A percentile compares a stretch with the other conserved stretches of the same genome.
Evolutionary conservation across 1,140 invertebrate genomes (phyloP).

Genomic region (Monochamus saltuarius): DNA sequence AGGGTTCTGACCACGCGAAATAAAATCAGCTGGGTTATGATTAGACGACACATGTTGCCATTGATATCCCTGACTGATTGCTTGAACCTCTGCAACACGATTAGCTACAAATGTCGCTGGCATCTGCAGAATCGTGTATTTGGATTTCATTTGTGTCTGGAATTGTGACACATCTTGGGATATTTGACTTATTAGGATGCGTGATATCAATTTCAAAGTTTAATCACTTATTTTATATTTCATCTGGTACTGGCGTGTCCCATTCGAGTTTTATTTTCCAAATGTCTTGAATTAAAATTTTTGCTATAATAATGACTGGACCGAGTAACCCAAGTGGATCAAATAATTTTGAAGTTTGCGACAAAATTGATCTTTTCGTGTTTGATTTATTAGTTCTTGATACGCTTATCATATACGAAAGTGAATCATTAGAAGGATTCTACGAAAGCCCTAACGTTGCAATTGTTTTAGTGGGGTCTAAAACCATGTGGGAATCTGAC

Average conservation of each 20-base stretch:
- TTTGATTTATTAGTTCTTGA: neutral
- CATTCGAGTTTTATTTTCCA: slow-evolving; percentile 44
- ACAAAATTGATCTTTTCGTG: slow-evolving; percentile 30
- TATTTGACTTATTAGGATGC: slow-evolving; percentile 7
- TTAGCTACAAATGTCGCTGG: slow-evolving; percentile 22
- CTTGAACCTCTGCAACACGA: slow-evolving; percentile 4
- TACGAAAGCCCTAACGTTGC: slow-evolving; percentile 20
- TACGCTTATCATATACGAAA: neutral
- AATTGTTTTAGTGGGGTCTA: no score
- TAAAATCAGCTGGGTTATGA: slow-evolving; percentile 52
- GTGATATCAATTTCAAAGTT: slow-evolving; percentile 15
- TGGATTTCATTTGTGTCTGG: slow-evolving; percentile 14
- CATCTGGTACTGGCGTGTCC: slow-evolving; percentile 23
- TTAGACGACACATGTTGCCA: slow-evolving; percentile 48
- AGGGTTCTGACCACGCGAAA: slow-evolving; percentile 48
- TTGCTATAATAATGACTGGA: slow-evolving; percentile 49
- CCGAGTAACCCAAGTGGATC: slow-evolving; percentile 51
- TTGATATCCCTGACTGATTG: slow-evolving; percentile 29
- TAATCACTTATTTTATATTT: slow-evolving; percentile 13
- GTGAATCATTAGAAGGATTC: slow-evolving; percentile 8
- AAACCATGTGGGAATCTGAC: no score
- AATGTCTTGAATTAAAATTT: slow-evolving; percentile 54
- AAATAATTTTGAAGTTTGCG: slow-evolving; percentile 39
- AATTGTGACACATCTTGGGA: slow-evolving; percentile 9
- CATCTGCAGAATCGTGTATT: slow-evolving; percentile 44